phyloP scores from a whole-genome alignment of 1,140 invertebrate species.

The Atta colombica region DNA sequence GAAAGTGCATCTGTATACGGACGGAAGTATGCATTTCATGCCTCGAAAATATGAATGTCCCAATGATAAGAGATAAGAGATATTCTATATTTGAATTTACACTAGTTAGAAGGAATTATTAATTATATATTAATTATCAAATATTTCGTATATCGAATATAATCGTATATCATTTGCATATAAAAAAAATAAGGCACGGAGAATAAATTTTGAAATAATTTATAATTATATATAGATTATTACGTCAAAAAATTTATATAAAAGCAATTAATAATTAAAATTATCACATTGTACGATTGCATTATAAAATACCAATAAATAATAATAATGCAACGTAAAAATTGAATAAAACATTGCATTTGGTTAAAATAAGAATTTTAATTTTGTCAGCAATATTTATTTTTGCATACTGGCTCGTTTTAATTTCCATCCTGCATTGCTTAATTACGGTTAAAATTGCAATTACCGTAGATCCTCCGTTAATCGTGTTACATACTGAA shows the following conservation, averaged over 20 bases:
- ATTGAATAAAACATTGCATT: conserved; percentile 4
- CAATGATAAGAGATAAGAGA: neutral
- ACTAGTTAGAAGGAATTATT: neutral
- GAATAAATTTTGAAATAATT: conserved; percentile 27
- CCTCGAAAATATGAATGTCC: neutral
- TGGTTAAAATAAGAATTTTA: conserved; percentile 10
- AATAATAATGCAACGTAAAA: conserved; percentile 1
- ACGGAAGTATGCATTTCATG: conserved; percentile 7
- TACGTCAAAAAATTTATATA: neutral
- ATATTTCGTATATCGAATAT: neutral
- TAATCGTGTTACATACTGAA: conserved; percentile 44
- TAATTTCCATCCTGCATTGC: conserved; percentile 16
- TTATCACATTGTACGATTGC: neutral
- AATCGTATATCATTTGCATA: neutral
- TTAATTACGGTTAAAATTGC: conserved; percentile 51
- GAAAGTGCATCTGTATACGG: neutral
- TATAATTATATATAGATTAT: neutral
- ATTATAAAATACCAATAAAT: neutral
- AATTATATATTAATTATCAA: neutral
- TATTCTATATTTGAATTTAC: neutral
- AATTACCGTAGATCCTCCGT: conserved; percentile 16
- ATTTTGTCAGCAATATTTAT: conserved; percentile 12
- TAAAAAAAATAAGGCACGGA: neutral
- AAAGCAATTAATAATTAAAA: conserved; percentile 29
- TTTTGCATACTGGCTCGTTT: neutral